Base-by-base conservation (phyloP, 2,113 vertebrate genomes). In the Circaetus gallicus region DNA sequence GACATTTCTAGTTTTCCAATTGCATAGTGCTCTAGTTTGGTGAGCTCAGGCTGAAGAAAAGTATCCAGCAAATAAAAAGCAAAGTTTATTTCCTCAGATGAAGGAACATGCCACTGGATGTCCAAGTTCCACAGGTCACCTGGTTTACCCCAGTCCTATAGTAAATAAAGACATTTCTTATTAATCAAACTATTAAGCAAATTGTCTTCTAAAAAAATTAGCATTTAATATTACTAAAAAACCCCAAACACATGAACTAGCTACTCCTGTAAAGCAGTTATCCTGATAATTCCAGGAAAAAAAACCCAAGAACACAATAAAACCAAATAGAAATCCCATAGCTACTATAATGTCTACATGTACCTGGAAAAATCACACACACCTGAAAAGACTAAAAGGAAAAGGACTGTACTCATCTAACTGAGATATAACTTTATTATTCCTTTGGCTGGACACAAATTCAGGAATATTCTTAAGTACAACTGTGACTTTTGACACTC, bases 111-210 rank as follows among this genome's bases (percentile, higher is more conserved):
- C 99, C 99, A 99, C 84, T 98, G 98, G 93, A 99, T 99, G 52
- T 99, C 98, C 80, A 99, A 97, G 94, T 99, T 99, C 99, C 99
- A 99, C 38, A 99, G 95, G 96, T 99, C 99, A 25, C 99, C 99
- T n/a, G 99, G 99, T 56, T 99, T 99, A 94, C 99, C 99, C 99
- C 99, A 99, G 96, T 99, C 99, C 99, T 99, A 94, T 11, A 96
- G 65, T 31, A 82, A 67, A 97, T 5, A 96, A 61, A 32, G 55
- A 79, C 16, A 59, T 21, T 61, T 43, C n/a, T 20, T 50, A 59
- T 58, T 80, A 85, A 85, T 43, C 50, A 82, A 92, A 58, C 17
- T 24, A 28, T 4, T 7, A 65, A 42, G 32, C 24, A 45, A 92
- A 45, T 5, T 9, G 6, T 31, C 11, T 8, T 66, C n/a, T 47